A percentile compares a stretch with the other conserved stretches of the same genome.
phyloP scores from a whole-genome alignment of 1,140 invertebrate genomes.

The Pogonognathellus flavescens region DNA sequence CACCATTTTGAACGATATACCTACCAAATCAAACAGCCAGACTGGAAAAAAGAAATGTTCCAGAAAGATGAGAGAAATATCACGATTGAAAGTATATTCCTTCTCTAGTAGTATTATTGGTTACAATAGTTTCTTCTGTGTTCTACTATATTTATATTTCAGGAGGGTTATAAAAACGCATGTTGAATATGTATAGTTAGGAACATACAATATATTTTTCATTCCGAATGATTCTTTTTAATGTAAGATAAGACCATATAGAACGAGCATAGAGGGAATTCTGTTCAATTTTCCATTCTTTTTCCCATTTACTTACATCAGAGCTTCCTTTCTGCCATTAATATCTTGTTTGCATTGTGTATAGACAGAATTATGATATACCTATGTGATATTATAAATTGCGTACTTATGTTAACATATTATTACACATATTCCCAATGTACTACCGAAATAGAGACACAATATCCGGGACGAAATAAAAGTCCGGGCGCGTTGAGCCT shows the following conservation, averaged over 20 bases:
- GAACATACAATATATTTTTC: background rate
- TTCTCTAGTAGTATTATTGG: too few relatives aligned
- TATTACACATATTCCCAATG: background rate
- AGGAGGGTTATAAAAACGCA: background rate
- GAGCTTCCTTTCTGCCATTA: background rate
- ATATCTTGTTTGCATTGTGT: conserved; percentile 20
- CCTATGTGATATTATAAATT: background rate
- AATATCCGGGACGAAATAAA: background rate
- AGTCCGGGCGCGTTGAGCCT: background rate
- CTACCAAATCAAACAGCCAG: too few relatives aligned
- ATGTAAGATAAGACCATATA: background rate
- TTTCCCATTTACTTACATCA: conserved; percentile 14
- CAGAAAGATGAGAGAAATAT: too few relatives aligned
- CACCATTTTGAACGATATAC: too few relatives aligned
- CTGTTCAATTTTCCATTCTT: conserved; percentile 19
- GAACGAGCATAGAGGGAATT: background rate
- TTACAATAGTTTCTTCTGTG: too few relatives aligned
- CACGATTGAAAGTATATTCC: too few relatives aligned
- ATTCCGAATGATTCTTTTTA: background rate
- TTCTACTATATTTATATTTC: too few relatives aligned
- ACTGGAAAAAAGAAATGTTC: too few relatives aligned
- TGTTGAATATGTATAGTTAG: background rate
- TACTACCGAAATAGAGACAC: background rate
- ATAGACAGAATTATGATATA: conserved; percentile 1
- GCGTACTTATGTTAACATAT: background rate